Evolutionary conservation across 37 sponge, comb jelly and placozoan species (phyloP), one percentile per base, ranked within the genome.

Genomic region (Aplysina aerophoba): DNA sequence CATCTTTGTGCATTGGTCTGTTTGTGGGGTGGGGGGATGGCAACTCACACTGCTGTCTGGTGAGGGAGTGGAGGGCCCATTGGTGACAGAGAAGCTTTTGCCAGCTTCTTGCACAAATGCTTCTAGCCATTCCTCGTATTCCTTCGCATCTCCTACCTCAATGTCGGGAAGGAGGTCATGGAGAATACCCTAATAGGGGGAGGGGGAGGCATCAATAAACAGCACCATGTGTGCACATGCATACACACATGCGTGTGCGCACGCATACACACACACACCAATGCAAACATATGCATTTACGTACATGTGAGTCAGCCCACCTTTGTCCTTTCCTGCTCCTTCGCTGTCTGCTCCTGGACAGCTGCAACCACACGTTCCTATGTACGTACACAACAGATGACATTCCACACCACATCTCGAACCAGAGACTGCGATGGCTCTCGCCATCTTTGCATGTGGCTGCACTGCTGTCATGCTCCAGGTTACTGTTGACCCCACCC

Each of bases 301-400:
- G n/a, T n/a, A n/a, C n/a, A n/a, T n/a, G n/a, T n/a, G n/a, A n/a
- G n/a, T n/a, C n/a, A n/a, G n/a, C n/a, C n/a, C n/a, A 69, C 71
- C 78, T 75, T 75, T 40, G 78, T 75, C 50, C 25, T 40, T 25
- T 75, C 78, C 53, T 75, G 78, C 21, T 75, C 78, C 53, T 36
- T 36, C 53, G 13, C n/a, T 21, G 15, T 39, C 25, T 36, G 33
- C 1, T 75, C 78, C 24, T 40, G 25, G 5, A 50, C 53, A 8
- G 78, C 78, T 41, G 53, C 21, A 4, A 40, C 39, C 13, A 38
- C 0, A 14, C 39, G 39, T 8, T 75, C 78, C 78, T 75, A 36
- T 13, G 28, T 3, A 62, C 25, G 5, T 13, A 62, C 4, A 2
- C 50, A 44, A 44, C 8, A 44, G 50, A 44, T 44, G 50, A 3